Evolutionary conservation across 2,888 invertebrate species (phyloP), one percentile per base, ranked within the genome.

Genomic region (Acanthosepion esculentum): DNA sequence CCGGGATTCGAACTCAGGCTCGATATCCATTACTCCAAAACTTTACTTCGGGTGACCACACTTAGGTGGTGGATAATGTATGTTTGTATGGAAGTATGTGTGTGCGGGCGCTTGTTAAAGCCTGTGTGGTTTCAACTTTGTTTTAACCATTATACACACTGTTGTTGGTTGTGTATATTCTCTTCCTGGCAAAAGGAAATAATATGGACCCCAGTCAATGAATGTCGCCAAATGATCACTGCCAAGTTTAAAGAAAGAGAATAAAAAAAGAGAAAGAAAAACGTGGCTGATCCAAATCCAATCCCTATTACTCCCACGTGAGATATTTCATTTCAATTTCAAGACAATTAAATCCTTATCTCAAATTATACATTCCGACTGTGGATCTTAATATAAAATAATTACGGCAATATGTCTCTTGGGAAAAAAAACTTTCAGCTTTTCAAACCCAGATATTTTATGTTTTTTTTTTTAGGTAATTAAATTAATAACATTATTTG

Each of bases 301-400:
- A 15, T 33, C n/a, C n/a, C n/a, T n/a, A 78, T n/a, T n/a, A 78
- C 78, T n/a, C 78, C 78, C 78, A 78, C 78, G 78, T 78, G 78
- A 78, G 78, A 78, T 78, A 78, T 78, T 78, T 78, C 78, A 78
- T 78, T 78, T n/a, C n/a, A 15, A n/a, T 78, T 78, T 78, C n/a
- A 78, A 78, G n/a, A 78, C 78, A 78, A 78, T 78, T 78, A 78
- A 78, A 78, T 78, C 78, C 78, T 78, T 78, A 78, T 78, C 78
- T 78, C n/a, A n/a, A 78, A 78, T n/a, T 78, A 78, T 33, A 78
- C 10, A n/a, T 78, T 33, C 78, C 33, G 3, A 78, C n/a, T 33
- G n/a, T 78, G 33, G n/a, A 78, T 78, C 78, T 78, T 78, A n/a
- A 78, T 78, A 78, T 78, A 33, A 78, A 78, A 78, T 78, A 78